Evolutionary conservation across 2,888 invertebrate genomes (phyloP), one percentile per base, ranked within the genome.

Genomic region (Chesias legatella): DNA sequence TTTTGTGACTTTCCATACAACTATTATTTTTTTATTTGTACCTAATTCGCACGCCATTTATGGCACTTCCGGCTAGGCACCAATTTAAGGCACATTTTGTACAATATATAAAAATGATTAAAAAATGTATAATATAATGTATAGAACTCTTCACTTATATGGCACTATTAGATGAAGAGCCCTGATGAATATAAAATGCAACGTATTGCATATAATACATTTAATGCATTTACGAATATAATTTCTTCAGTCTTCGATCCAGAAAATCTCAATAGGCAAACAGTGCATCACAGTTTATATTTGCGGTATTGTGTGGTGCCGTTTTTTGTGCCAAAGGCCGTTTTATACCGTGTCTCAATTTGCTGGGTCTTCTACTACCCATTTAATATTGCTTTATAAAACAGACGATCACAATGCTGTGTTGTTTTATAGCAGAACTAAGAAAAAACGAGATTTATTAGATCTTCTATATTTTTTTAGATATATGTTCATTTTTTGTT

Each of bases 231-330:
- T 67, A 45, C 26, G 25, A 22, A 33, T 45, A 29, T 67, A 70
- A 72, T 69, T 64, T 67, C 69, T 48, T 83, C 85, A 86, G 86
- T 86, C 84, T 85, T 85, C 76, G 58, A 72, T 76, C 78, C 80
- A 82, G 76, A 85, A 66, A 85, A 85, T 84, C 84, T 85, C 83
- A 83, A 80, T 72, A 78, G 81, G 81, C 81, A 79, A 37, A 76
- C 70, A 67, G 65, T 65, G 67, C n/a, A 84, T 85, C 85, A 85
- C 85, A 85, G 83, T 73, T 67, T 51, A 65, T 67, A 67, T 66
- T 72, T 72, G 63, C 64, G 67, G 60, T 45, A 60, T 65, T 53
- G 23, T 49, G 63, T 63, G 70, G 79, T 81, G 79, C 79, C 79
- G 60, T 67, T 60, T 63, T 56, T 63, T 63, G 33, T 49, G 59